phyloP scores from a whole-genome alignment of 2,888 invertebrate species.

The Sphaeridia pumilis region DNA sequence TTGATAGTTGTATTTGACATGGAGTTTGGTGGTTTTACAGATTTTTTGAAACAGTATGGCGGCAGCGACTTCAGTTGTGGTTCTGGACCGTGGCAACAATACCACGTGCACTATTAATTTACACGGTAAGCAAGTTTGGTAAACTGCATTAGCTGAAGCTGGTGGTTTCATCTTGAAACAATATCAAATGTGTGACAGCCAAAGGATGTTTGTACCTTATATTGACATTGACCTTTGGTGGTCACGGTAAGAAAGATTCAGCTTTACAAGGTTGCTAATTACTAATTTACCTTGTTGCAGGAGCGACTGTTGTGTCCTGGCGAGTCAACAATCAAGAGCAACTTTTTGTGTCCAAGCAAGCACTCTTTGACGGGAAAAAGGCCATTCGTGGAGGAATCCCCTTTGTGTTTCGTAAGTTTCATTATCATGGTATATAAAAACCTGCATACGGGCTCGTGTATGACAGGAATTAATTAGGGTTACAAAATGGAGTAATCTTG shows the following conservation, averaged over 20 bases:
- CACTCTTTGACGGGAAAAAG: slow-evolving; percentile 90
- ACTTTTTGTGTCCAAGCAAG: slow-evolving; percentile 86
- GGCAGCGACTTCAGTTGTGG: slow-evolving; percentile 86
- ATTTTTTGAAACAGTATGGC: slow-evolving; percentile 36
- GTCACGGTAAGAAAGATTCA: not conserved
- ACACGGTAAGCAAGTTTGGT: slow-evolving; percentile 59
- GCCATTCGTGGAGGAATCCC: slow-evolving; percentile 94
- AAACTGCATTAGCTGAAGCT: not conserved
- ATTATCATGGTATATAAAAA: not conserved
- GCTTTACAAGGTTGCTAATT: too few species aligned
- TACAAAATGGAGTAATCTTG: not conserved
- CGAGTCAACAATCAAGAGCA: slow-evolving; percentile 91
- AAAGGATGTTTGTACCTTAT: too few species aligned
- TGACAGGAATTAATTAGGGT: too few species aligned
- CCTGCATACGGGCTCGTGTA: not conserved
- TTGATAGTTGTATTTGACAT: not conserved
- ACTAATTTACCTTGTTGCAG: slow-evolving; percentile 46
- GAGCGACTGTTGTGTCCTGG: slow-evolving; percentile 94
- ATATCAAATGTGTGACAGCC: too few species aligned
- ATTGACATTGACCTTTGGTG: not conserved
- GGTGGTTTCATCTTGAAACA: not conserved
- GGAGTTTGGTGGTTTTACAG: not conserved
- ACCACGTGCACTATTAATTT: slow-evolving; percentile 93
- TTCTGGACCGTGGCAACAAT: slow-evolving; percentile 88
- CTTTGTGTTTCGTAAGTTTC: slow-evolving; percentile 83